Conservation (phyloP, 2,888 invertebrate species). For the Habroteleia sp. region DNA sequence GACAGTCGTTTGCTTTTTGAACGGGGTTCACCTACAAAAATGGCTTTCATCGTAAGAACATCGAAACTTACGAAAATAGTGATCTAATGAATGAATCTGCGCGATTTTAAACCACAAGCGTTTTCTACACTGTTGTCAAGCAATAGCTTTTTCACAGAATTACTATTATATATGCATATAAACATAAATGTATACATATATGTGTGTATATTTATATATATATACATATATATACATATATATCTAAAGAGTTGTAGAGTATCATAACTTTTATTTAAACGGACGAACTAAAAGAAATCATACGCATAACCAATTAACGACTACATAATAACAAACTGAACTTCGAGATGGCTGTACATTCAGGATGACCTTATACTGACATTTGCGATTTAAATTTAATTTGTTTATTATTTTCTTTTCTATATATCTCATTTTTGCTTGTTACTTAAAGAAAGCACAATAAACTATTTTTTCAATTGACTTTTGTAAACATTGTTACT, state of each 20-base stretch:
- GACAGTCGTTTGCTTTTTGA: constrained; percentile 10
- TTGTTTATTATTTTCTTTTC: constrained; percentile 4
- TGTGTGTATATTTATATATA: too few species aligned
- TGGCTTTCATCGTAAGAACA: constrained; percentile 20
- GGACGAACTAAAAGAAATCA: constrained; percentile 47
- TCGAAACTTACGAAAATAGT: constrained; percentile 28
- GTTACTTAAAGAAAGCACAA: constrained; percentile 14
- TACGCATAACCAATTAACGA: constrained; percentile 44
- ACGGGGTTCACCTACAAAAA: constrained; percentile 1
- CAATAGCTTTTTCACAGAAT: constrained; percentile 78
- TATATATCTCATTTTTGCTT: background rate
- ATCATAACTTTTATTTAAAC: constrained; percentile 33
- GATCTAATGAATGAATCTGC: constrained; percentile 19
- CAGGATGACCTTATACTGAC: background rate
- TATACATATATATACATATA: constrained; percentile 9
- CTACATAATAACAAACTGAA: constrained; percentile 40
- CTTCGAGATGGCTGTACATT: constrained; percentile 40
- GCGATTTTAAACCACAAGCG: constrained; percentile 62
- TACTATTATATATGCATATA: constrained; percentile 55
- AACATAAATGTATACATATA: background rate
- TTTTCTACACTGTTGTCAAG: constrained; percentile 74
- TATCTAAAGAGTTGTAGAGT: constrained; percentile 25
- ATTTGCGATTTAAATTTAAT: too few species aligned
- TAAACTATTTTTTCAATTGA: constrained; percentile 12
- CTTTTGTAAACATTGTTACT: constrained; percentile 7